Evolutionary conservation across 1,140 invertebrate genomes (phyloP).

Genomic region (Drosophila novamexicana): DNA sequence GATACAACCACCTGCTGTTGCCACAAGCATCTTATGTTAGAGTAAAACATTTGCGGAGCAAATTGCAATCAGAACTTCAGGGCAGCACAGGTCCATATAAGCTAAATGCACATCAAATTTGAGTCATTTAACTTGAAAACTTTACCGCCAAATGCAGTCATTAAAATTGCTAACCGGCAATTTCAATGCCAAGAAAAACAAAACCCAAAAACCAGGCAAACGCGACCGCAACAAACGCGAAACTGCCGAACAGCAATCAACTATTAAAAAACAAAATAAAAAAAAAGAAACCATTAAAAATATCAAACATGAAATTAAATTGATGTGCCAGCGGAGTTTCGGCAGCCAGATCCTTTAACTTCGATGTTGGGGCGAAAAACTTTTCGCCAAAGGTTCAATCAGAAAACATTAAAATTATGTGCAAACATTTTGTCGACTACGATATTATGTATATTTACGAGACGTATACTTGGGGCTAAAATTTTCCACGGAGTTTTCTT

Average conservation of each 20-base stretch:
- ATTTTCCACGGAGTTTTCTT: conserved; percentile 31
- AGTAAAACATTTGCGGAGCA: conserved; percentile 17
- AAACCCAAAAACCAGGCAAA: conserved; percentile 15
- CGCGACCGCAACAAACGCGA: conserved; percentile 46
- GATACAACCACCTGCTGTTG: not conserved
- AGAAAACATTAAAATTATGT: conserved; percentile 76
- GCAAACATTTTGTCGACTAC: conserved; percentile 56
- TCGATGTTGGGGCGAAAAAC: conserved; percentile 25
- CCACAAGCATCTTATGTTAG: not conserved
- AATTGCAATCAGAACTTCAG: not conserved
- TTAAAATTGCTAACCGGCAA: conserved; percentile 68
- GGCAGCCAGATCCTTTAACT: conserved; percentile 25
- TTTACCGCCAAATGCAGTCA: conserved; percentile 74
- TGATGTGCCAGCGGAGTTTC: conserved; percentile 56
- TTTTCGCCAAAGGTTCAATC: conserved; percentile 64
- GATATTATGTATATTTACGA: conserved; percentile 66
- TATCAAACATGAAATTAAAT: conserved; percentile 83
- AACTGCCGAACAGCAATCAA: conserved; percentile 62
- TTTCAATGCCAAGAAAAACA: conserved; percentile 36
- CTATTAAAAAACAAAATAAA: conserved; percentile 58
- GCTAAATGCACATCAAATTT: conserved; percentile 76
- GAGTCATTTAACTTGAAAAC: conserved; percentile 77
- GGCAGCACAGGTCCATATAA: conserved; percentile 8
- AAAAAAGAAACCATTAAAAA: conserved; percentile 46
- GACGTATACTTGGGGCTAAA: not conserved